Base-by-base conservation (phyloP, 2,888 invertebrate species). In the Xylota segnis region DNA sequence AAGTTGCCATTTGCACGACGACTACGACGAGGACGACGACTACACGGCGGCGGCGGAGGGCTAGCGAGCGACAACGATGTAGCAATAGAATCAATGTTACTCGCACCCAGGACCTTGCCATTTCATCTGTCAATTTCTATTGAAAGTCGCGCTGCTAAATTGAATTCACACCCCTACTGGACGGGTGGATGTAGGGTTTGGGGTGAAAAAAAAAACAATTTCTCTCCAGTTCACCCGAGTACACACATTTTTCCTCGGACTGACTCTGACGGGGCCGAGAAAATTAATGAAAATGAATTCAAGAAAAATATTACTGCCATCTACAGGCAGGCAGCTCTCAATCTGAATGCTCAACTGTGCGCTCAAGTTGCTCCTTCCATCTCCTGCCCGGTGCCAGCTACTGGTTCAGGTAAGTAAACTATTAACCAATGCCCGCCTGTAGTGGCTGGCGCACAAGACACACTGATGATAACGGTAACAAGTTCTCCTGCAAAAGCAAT, bases 111-210 rank as follows among this genome's bases (percentile, higher is more conserved):
- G 75, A 65, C 84, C 70, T 79, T 58, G 58, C 59, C 65, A 71
- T 79, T 84, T 79, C 65, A 75, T 76, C 81, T 81, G 84, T 81
- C 84, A 84, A 79, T 79, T 79, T 54, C 63, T 27, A 63, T 75
- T 70, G 45, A 40, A 74, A 75, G 40, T 16, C 43, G 43, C 56
- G 32, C 54, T 45, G 54, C 59, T 58, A 71, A 75, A 81, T 81
- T 75, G 75, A 84, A 75, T 71, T 75, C 52, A 70, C 61, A 74
- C 74, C 14, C 43, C 5, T 4, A n/a, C n/a, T 5, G 5, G 4
- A n/a, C 40, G 4, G n/a, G 32, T 54, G 34, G n/a, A 5, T 14
- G 9, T 54, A 4, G 10, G 32, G 29, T 14, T 12, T 6, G 4
- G 34, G n/a, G n/a, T 12, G 5, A 45, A 23, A 10, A 27, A 10